Evolutionary conservation across 2,888 invertebrate genomes (phyloP).

Genomic region (Eupithecia subfuscata): DNA sequence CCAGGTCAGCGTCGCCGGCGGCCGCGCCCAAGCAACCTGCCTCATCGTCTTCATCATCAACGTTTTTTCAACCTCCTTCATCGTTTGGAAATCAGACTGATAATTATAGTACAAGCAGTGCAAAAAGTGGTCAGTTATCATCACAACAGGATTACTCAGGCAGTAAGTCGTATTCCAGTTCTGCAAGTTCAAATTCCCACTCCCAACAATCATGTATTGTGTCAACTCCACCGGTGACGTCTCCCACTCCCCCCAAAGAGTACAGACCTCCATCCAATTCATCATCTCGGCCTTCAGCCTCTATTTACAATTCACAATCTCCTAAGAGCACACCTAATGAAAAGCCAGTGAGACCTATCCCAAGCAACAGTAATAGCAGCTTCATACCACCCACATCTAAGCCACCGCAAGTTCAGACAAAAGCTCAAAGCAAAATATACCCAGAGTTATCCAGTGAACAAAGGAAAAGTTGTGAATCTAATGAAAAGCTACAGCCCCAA

Average conservation of each 20-base stretch:
- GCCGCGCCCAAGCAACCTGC: slow-evolving; percentile 81
- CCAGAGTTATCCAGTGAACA: slow-evolving; percentile 85
- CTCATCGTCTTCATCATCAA: slow-evolving; percentile 81
- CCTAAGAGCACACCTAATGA: slow-evolving; percentile 71
- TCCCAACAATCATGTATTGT: slow-evolving; percentile 90
- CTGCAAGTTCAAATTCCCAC: slow-evolving; percentile 83
- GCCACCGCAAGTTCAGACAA: slow-evolving; percentile 86
- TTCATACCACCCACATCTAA: slow-evolving; percentile 83
- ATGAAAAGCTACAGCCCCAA: slow-evolving; percentile 82
- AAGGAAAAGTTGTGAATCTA: slow-evolving; percentile 83
- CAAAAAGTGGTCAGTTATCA: slow-evolving; percentile 81
- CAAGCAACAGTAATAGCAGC: slow-evolving; percentile 70
- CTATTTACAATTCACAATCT: slow-evolving; percentile 75
- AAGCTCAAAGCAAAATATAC: slow-evolving; percentile 91
- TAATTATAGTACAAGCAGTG: slow-evolving; percentile 83
- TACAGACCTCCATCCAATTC: slow-evolving; percentile 85
- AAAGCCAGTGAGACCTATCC: slow-evolving; percentile 66
- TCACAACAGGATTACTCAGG: slow-evolving; percentile 83
- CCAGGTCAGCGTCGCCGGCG: slow-evolving; percentile 82
- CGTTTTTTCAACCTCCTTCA: slow-evolving; percentile 87
- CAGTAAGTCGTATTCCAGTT: slow-evolving; percentile 85
- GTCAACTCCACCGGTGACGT: slow-evolving; percentile 85
- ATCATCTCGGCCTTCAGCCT: slow-evolving; percentile 74
- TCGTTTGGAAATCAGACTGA: slow-evolving; percentile 85
- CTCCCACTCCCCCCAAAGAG: slow-evolving; percentile 84